phyloP scores from a whole-genome alignment of 2,888 invertebrate species.

The Resseliella maxima region DNA sequence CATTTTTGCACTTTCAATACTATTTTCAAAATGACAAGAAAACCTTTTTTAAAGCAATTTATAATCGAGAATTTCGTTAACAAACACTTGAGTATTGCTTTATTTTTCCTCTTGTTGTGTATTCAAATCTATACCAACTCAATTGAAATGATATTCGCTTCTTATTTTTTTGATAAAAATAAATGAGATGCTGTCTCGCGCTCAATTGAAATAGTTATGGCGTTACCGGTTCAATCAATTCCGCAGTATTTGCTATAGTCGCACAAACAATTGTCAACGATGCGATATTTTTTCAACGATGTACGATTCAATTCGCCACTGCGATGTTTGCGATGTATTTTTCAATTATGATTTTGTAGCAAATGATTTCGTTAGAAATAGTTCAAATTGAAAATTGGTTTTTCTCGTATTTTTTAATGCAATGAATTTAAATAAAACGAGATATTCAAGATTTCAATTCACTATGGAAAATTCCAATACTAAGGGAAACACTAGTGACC shows the following conservation, averaged over 20 bases:
- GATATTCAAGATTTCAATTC: too few relatives aligned
- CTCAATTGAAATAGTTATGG: slow-evolving; percentile 25
- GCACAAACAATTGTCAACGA: neutral
- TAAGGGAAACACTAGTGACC: too few relatives aligned
- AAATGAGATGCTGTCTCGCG: neutral
- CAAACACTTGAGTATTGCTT: neutral
- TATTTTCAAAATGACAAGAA: neutral
- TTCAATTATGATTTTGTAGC: neutral
- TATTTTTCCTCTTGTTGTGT: too few relatives aligned
- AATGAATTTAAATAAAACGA: too few relatives aligned
- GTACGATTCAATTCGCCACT: neutral
- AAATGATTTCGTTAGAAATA: neutral
- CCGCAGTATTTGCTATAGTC: neutral
- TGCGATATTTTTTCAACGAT: neutral
- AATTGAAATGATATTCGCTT: too few relatives aligned
- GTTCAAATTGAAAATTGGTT: neutral
- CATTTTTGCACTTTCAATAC: neutral
- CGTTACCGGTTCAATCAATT: neutral
- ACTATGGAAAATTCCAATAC: too few relatives aligned
- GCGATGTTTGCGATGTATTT: neutral
- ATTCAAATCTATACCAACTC: too few relatives aligned
- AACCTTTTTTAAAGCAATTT: neutral
- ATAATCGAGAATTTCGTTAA: slow-evolving; percentile 26
- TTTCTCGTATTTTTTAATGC: neutral
- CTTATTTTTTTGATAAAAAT: neutral